phyloP scores from a whole-genome alignment of 1,140 invertebrate species.

The Orchestia grillus region DNA sequence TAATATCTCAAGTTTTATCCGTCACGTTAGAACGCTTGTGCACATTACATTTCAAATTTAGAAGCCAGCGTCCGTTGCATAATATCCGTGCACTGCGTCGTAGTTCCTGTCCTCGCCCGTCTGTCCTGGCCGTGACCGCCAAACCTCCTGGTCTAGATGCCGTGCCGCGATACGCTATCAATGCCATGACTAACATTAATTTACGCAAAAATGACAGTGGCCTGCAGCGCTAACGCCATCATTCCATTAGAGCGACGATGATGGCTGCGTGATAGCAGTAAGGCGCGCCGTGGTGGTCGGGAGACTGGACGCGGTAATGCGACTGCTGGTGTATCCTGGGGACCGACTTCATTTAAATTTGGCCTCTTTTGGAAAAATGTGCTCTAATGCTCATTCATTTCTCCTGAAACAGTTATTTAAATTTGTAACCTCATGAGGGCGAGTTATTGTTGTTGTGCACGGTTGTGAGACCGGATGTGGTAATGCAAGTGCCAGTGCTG shows the following conservation, averaged over 20 bases:
- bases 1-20: too few relatives aligned
- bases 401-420: not conserved
- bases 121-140: not conserved
- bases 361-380: not conserved
- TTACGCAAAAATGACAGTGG: slow-evolving; percentile 36
- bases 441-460: too few relatives aligned
- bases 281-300: not conserved
- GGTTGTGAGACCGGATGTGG: too few relatives aligned
- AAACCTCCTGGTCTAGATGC: not conserved
- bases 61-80: too few relatives aligned
- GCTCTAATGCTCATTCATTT: not conserved
- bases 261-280: not conserved
- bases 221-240: slow-evolving; percentile 11
- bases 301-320: not conserved
- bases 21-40: too few relatives aligned
- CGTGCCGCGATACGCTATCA: slow-evolving; percentile 1
- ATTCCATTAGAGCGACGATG: slow-evolving; percentile 4
- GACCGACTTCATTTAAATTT: not conserved
- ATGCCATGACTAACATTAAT: slow-evolving; percentile 29
- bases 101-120: too few relatives aligned
- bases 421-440: not conserved
- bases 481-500: too few relatives aligned
- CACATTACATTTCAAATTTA: too few relatives aligned
- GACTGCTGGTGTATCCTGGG: not conserved
- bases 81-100: not conserved